These are phyloP conservation scores for Drosophila nebulosa DNA, from an alignment of 1,140 invertebrate genomes.

Conservation along the genomic window DNA sequence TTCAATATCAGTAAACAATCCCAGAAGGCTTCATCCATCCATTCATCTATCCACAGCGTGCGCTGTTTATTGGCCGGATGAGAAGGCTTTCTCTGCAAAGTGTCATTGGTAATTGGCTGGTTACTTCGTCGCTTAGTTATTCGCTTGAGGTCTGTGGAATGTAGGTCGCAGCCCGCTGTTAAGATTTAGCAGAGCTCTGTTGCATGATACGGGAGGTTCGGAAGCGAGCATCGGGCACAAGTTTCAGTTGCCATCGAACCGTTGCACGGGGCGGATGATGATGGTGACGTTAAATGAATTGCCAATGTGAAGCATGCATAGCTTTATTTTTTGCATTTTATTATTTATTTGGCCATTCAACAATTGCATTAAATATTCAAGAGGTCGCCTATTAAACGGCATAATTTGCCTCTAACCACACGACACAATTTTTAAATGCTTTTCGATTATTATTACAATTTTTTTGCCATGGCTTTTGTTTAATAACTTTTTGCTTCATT, in stretches of 20 bases:
- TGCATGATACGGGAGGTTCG: not conserved
- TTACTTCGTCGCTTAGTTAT: not conserved
- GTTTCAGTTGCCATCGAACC: not conserved
- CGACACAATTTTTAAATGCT: not conserved
- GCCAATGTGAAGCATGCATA: not conserved
- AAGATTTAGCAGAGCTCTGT: not conserved
- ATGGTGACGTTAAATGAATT: not conserved
- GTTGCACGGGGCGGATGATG: not conserved
- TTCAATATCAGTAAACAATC: no score
- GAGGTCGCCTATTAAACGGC: not conserved
- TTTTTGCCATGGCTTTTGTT: not conserved
- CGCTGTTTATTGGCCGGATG: no score
- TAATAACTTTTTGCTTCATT: not conserved
- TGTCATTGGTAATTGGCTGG: no score
- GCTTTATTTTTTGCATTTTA: not conserved
- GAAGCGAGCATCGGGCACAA: no score
- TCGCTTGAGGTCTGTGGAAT: not conserved
- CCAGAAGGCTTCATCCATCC: no score
- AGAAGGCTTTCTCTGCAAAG: no score
- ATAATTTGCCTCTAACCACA: not conserved
- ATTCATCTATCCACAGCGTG: no score
- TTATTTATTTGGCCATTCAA: not conserved
- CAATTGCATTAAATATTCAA: not conserved
- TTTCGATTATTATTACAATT: not conserved
- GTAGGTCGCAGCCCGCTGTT: not conserved